Base-by-base conservation (phyloP, 1,140 invertebrate species). In the Manduca sexta region DNA sequence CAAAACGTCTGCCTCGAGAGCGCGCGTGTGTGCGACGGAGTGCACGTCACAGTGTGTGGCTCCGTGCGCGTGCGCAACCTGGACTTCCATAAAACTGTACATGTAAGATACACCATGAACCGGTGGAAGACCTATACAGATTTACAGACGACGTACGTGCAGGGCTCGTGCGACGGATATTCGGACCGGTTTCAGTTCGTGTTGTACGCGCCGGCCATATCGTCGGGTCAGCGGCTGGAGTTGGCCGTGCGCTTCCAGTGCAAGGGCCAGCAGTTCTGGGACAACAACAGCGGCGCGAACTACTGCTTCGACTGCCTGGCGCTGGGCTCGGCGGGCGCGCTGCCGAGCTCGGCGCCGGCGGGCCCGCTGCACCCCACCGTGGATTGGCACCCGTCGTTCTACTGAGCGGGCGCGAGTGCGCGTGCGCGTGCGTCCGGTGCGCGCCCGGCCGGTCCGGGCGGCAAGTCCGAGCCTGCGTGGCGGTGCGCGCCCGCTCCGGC, bases 121-220 rank as follows among this genome's bases (percentile, higher is more conserved):
- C 89, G 90, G 14, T 99, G 97, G 97, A 88, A 88, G 47, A 94
- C 91, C 18, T 95, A 90, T 75, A 90, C 91, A 18, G 97, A 99
- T 60, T 85, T 96, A 43, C 90, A 92, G 61, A 91, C 95, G 0
- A 91, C 88, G 3, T 98, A 98, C 74, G 91, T 97, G 26, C 88
- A 91, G 31, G 93, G 94, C 60, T 97, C 96, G 0, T 96, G 95
- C 80, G 96, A 98, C 66, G 96, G 96, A 1, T 94, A 95, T 58
- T 96, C 95, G 10, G 97, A 99, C 74, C 93, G 93, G 52, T 98
- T 98, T 72, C 90, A 90, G 6, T 93, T 98, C 62, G 74, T 91
- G 4, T 66, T 95, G 1, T 94, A 93, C 52, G 92, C 91, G 47
- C 90, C 93, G 60, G 91, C 89, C 30, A 83, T 96, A 57, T 80